A percentile compares a stretch with the other conserved stretches of the same genome.
Evolutionary conservation across 2,113 vertebrate species (phyloP).

Genomic region (Tachysurus fulvidraco): DNA sequence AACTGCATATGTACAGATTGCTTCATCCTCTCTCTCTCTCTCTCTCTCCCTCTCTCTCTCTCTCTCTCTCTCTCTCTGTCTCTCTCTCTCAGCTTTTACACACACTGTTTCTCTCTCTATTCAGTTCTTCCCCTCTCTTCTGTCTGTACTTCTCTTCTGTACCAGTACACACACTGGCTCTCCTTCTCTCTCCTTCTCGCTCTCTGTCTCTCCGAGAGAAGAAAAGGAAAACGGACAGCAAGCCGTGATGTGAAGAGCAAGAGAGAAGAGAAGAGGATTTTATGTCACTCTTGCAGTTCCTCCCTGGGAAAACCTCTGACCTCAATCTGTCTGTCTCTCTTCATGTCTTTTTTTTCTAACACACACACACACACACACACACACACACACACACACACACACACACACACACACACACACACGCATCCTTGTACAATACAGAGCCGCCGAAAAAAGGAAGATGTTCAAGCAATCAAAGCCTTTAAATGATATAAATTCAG

Average conservation of each 20-base stretch:
- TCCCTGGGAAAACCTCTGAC: slow-evolving; percentile 40
- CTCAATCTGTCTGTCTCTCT: slow-evolving; percentile 39
- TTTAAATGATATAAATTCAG: not conserved
- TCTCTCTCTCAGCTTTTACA: not conserved
- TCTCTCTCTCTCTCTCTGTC: not conserved
- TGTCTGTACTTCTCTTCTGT: no score
- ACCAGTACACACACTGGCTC: not conserved
- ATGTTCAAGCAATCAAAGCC: not conserved
- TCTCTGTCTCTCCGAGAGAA: not conserved
- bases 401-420: not conserved
- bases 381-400: slow-evolving; percentile 4
- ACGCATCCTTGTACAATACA: not conserved
- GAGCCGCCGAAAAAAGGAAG: not conserved
- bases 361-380: slow-evolving; percentile 14
- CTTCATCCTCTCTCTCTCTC: not conserved
- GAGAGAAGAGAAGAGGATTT: slow-evolving; percentile 5
- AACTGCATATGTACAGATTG: no score
- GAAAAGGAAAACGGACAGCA: slow-evolving; percentile 14
- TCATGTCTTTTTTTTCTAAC: not conserved
- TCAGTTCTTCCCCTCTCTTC: not conserved
- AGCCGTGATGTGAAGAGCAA: not conserved
- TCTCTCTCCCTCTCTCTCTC: not conserved
- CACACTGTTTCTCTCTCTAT: not conserved
- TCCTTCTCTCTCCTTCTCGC: not conserved
- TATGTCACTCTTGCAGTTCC: slow-evolving; percentile 31